These are phyloP conservation scores for Nematostella vectensis DNA, from an alignment of 92 coral and sea anemone species.

Conservation along the genomic window DNA sequence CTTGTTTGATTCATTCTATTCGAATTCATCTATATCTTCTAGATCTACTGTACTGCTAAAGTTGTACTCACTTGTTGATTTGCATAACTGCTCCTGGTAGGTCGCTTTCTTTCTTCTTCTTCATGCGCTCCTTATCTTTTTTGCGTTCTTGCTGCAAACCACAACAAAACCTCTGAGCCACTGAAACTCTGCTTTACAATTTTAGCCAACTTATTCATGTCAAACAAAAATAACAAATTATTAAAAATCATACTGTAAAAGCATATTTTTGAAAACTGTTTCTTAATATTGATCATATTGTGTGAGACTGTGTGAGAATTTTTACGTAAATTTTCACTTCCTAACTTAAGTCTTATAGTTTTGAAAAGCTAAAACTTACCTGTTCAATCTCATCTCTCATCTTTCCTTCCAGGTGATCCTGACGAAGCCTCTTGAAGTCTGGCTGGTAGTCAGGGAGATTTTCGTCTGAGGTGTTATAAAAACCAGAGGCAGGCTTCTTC, in stretches of 20 bases:
- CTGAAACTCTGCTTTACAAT: not conserved
- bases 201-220: too few species aligned
- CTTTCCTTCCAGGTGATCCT: conserved; percentile 92
- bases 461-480: conserved; percentile 90
- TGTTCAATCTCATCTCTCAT: conserved; percentile 94
- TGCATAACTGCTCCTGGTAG: conserved; percentile 98
- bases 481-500: conserved; percentile 85
- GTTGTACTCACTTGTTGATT: conserved; percentile 69
- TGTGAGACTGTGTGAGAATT: too few species aligned
- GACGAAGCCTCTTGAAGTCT: conserved; percentile 85
- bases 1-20: too few species aligned
- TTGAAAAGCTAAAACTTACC: too few species aligned
- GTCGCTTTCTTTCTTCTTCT: conserved; percentile 88
- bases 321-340: too few species aligned
- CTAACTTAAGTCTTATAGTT: too few species aligned
- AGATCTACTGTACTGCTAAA: too few species aligned
- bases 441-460: conserved; percentile 84
- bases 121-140: conserved; percentile 88
- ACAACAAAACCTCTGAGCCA: not conserved
- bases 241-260: too few species aligned
- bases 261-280: too few species aligned
- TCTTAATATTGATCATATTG: too few species aligned
- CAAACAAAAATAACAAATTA: too few species aligned
- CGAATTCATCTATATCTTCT: too few species aligned
- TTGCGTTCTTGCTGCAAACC: conserved; percentile 77